Evolutionary conservation across 2,888 invertebrate species (phyloP).

Genomic region (Arenicola marina): DNA sequence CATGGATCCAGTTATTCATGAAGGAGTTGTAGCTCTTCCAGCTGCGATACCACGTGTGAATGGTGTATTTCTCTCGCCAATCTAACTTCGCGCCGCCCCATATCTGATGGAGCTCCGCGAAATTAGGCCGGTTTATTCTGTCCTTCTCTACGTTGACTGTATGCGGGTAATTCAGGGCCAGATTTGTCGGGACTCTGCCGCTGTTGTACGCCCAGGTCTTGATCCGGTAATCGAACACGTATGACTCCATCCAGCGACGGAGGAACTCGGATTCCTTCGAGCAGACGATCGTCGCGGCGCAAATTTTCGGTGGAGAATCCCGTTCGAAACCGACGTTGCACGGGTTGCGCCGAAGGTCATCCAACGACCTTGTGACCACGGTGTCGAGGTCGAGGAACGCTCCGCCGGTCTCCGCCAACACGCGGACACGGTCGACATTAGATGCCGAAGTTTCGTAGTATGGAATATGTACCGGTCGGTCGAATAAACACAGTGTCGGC

Average conservation of each 20-base stretch:
- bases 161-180: too few relatives aligned
- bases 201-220: slow-evolving; percentile 6
- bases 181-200: too few relatives aligned
- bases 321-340: neutral
- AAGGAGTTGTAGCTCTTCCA: too few relatives aligned
- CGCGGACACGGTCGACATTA: neutral
- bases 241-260: neutral
- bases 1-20: too few relatives aligned
- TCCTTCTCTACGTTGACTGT: too few relatives aligned
- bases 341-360: neutral
- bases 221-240: slow-evolving; percentile 5
- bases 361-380: neutral
- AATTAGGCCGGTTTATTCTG: too few relatives aligned
- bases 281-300: neutral
- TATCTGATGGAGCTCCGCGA: too few relatives aligned
- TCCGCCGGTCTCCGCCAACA: neutral
- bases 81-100: too few relatives aligned
- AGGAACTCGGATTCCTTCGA: neutral
- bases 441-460: neutral
- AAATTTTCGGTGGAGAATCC: neutral
- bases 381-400: neutral
- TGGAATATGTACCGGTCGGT: neutral
- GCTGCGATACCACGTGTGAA: neutral
- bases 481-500: neutral
- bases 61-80: too few relatives aligned